Conservation (phyloP, 2,797 vertebrate species). For the Sciurus carolinensis region DNA sequence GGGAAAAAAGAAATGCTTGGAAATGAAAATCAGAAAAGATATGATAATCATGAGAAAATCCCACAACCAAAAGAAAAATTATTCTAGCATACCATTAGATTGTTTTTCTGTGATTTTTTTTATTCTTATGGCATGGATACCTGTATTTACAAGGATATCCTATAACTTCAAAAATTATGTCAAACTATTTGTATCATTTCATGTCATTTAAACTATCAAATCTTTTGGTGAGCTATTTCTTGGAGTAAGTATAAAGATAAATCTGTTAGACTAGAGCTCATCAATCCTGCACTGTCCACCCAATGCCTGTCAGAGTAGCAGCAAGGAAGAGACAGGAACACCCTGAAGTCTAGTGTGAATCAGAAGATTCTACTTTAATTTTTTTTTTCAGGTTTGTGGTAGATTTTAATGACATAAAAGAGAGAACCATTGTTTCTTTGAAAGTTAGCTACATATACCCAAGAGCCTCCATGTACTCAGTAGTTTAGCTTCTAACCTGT, state of each 20-base stretch:
- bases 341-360: background rate
- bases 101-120: constrained; percentile 24
- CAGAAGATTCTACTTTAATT: background rate
- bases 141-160: background rate
- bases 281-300: background rate
- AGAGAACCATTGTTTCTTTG: constrained; percentile 57
- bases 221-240: background rate
- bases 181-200: constrained; percentile 15
- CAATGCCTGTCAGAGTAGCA: background rate
- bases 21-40: constrained; percentile 12
- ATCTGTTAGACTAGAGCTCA: background rate
- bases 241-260: background rate
- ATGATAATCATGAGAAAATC: background rate
- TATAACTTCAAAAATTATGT: background rate
- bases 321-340: background rate
- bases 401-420: constrained; percentile 33
- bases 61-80: background rate
- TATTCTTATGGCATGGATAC: background rate
- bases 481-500: constrained; percentile 69
- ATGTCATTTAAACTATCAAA: background rate
- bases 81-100: background rate
- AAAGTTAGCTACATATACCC: background rate
- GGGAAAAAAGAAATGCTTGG: background rate
- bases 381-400: background rate
- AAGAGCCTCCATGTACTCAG: constrained; percentile 42